Conservation (phyloP, 2,888 invertebrate species). For the Metacarcinus magister region DNA sequence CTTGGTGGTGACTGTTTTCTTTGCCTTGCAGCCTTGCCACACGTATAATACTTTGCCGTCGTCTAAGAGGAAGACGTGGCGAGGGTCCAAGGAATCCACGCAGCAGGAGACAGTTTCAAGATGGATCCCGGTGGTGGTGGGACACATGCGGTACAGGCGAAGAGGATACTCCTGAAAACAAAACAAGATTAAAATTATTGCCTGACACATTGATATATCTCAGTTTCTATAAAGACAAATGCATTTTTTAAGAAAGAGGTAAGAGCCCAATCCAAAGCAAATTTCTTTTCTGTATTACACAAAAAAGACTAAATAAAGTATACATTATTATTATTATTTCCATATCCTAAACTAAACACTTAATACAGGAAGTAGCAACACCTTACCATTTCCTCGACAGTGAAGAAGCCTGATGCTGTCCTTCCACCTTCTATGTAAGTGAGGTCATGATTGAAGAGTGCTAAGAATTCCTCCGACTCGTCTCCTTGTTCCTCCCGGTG, state of each 20-base stretch:
- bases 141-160: slow-evolving; percentile 93
- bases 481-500: slow-evolving; percentile 98
- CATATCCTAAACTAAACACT: background rate
- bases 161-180: slow-evolving; percentile 90
- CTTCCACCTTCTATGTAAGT: slow-evolving; percentile 99
- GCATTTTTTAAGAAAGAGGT: no score
- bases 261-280: no score
- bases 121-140: slow-evolving; percentile 90
- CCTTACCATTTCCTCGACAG: slow-evolving; percentile 83
- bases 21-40: slow-evolving; percentile 83
- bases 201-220: no score
- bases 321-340: no score
- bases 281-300: no score
- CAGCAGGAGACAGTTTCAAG: slow-evolving; percentile 93
- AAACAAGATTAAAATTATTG: slow-evolving; percentile 78
- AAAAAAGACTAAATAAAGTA: no score
- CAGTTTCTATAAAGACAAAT: no score
- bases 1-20: slow-evolving; percentile 94
- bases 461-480: slow-evolving; percentile 97
- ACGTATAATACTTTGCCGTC: slow-evolving; percentile 86
- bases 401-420: slow-evolving; percentile 87
- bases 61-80: slow-evolving; percentile 96
- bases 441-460: slow-evolving; percentile 94
- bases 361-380: background rate
- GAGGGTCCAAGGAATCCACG: slow-evolving; percentile 92